Evolutionary conservation across 35 echinoderm and acorn worm genomes (phyloP).

Genomic region (Antedon bifida): DNA sequence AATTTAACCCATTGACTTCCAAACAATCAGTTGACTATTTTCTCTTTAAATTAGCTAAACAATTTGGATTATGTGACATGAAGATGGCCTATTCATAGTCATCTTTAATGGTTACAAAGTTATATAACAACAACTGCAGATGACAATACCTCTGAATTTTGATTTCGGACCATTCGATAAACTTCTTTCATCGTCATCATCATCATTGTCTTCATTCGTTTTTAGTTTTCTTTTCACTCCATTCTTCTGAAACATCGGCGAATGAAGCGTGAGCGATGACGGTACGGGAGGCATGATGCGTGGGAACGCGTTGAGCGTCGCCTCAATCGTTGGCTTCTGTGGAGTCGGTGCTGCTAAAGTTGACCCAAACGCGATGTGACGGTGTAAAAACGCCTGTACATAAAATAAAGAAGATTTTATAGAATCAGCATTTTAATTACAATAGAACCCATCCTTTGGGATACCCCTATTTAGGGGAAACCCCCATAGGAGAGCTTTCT

Average conservation of each 20-base stretch:
- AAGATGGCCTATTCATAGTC: too few species aligned
- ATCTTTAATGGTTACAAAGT: too few species aligned
- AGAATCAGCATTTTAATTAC: too few species aligned
- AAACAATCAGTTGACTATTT: too few species aligned
- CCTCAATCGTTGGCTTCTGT: not conserved
- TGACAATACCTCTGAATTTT: not conserved
- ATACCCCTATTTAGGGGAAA: too few species aligned
- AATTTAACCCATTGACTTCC: too few species aligned
- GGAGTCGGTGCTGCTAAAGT: not conserved
- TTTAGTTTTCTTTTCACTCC: not conserved
- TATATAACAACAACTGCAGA: too few species aligned
- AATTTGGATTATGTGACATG: too few species aligned
- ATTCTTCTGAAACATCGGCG: not conserved
- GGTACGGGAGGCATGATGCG: not conserved
- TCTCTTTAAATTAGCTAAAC: too few species aligned
- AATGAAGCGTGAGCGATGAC: not conserved
- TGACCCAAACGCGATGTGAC: not conserved
- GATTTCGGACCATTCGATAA: not conserved
- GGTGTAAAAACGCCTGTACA: constrained; percentile 3
- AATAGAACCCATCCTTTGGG: too few species aligned
- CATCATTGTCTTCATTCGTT: not conserved
- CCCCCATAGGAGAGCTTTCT: too few species aligned
- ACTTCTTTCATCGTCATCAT: not conserved
- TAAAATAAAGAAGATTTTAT: too few species aligned
- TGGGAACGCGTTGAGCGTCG: not conserved